Conservation (phyloP, 2,113 vertebrate species). For the Cepphus grylle region DNA sequence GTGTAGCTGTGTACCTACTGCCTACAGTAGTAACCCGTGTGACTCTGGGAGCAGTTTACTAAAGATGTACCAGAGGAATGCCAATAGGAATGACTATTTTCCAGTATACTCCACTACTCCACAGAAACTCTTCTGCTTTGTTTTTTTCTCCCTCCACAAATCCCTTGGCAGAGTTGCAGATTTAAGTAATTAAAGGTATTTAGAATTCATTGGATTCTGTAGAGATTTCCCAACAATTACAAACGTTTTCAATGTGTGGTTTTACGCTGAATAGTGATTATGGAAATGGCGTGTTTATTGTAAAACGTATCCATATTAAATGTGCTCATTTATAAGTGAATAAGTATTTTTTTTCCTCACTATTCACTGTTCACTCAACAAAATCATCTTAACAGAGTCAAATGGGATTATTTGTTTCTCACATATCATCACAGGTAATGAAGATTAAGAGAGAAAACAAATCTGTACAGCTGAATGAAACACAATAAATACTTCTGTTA, state of each 20-base stretch:
- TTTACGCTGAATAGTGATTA: background rate
- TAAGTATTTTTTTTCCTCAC: background rate
- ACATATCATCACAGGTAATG: background rate
- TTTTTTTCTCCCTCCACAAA: background rate
- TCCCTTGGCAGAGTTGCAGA: constrained; percentile 27
- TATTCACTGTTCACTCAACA: background rate
- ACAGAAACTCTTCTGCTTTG: background rate
- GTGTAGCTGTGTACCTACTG: background rate
- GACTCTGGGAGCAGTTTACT: background rate
- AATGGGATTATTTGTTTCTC: constrained; percentile 8
- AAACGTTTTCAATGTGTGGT: background rate
- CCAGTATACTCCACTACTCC: background rate
- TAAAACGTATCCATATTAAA: background rate
- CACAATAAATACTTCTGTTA: background rate
- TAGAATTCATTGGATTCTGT: constrained; percentile 20
- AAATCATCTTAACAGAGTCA: background rate
- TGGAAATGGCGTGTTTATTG: constrained; percentile 7
- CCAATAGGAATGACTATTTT: background rate
- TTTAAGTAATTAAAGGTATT: constrained; percentile 46
- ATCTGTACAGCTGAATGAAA: background rate
- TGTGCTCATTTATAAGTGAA: background rate
- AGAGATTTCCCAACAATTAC: constrained; percentile 32
- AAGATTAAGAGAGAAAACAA: background rate
- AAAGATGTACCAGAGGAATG: background rate
- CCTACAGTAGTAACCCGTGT: background rate